These are phyloP conservation scores for Exephanes ischioxanthus DNA, from an alignment of 2,888 invertebrate species.

Conservation along the genomic window DNA sequence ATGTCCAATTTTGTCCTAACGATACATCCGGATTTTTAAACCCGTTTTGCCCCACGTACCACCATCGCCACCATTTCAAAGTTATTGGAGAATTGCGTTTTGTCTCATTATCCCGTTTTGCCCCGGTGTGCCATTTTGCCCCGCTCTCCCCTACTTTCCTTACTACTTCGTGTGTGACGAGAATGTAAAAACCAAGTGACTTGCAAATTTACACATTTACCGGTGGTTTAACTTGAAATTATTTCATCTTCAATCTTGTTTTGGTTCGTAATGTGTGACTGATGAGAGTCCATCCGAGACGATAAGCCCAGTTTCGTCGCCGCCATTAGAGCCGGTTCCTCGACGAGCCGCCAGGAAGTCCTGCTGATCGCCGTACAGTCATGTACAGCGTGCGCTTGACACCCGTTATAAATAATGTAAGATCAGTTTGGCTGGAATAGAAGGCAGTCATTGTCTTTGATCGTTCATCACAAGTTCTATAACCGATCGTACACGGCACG, in stretches of 20 bases:
- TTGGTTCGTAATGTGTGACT: neutral
- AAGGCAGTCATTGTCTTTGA: conserved; percentile 25
- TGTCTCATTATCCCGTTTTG: too few relatives aligned
- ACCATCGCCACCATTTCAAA: too few relatives aligned
- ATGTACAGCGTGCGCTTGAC: conserved; percentile 9
- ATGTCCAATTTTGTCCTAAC: too few relatives aligned
- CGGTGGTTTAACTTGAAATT: neutral
- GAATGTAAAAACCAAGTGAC: neutral
- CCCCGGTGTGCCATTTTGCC: too few relatives aligned
- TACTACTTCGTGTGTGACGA: neutral
- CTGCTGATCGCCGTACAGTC: neutral
- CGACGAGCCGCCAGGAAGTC: conserved; percentile 3
- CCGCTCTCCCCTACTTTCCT: too few relatives aligned
- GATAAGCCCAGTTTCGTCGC: neutral
- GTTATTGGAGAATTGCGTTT: too few relatives aligned
- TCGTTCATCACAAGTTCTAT: conserved; percentile 25
- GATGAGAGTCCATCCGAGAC: neutral
- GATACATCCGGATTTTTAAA: too few relatives aligned
- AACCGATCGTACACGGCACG: conserved; percentile 15
- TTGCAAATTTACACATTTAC: neutral
- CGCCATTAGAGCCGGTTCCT: neutral
- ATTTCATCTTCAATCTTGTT: neutral
- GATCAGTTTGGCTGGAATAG: conserved; percentile 14
- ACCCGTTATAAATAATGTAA: conserved; percentile 26
- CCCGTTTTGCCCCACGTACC: too few relatives aligned